These are phyloP conservation scores for Oryzias curvinotus DNA, from an alignment of 2,113 vertebrate genomes.

Conservation along the genomic window DNA sequence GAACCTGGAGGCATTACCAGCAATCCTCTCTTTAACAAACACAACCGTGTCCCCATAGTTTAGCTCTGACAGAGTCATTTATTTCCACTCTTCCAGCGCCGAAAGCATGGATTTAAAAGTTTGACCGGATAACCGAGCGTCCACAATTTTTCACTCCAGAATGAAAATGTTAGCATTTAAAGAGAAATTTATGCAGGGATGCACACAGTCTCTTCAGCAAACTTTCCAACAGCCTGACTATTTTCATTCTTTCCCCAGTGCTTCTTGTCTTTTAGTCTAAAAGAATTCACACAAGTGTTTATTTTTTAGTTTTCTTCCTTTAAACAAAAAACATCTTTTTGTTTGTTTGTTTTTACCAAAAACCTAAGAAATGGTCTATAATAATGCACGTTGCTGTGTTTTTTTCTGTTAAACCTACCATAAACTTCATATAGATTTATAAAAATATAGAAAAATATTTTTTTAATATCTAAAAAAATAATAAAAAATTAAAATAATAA, in stretches of 20 bases:
- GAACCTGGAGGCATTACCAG: conserved; percentile 39
- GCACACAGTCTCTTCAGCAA: conserved; percentile 45
- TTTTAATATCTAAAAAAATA: too few relatives aligned
- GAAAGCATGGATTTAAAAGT: conserved; percentile 58
- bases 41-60: conserved; percentile 33
- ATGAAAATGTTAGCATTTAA: conserved; percentile 64
- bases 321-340: too few relatives aligned
- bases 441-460: too few relatives aligned
- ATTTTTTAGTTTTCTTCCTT: neutral
- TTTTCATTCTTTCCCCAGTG: conserved; percentile 16
- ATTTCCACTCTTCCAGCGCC: conserved; percentile 43
- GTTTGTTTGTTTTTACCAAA: too few relatives aligned
- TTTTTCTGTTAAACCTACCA: too few relatives aligned
- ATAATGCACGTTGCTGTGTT: too few relatives aligned
- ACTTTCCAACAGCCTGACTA: conserved; percentile 3
- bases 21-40: conserved; percentile 41
- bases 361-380: too few relatives aligned
- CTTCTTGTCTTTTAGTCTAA: neutral
- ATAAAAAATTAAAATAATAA: too few relatives aligned
- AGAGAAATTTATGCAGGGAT: conserved; percentile 64
- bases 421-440: too few relatives aligned
- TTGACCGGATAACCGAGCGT: conserved; percentile 46
- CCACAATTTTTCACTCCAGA: conserved; percentile 51
- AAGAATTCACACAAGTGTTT: neutral
- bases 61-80: conserved; percentile 55